phyloP scores from a whole-genome alignment of 1,140 invertebrate genomes.

The Acarapis woodi region DNA sequence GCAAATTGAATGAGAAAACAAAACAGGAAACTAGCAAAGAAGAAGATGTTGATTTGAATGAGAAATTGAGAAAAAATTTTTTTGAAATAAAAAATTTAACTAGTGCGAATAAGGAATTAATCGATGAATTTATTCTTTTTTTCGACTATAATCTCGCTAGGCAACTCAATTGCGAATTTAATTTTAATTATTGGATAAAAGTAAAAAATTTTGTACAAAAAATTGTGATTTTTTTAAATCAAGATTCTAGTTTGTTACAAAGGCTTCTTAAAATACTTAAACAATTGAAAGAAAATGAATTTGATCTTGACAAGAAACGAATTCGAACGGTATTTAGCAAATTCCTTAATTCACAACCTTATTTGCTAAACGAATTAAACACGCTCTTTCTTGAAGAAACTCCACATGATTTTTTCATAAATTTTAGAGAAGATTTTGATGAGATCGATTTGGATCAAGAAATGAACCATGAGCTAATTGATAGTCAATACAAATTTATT shows the following conservation, averaged over 20 bases:
- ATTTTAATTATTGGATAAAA: slow-evolving; percentile 8
- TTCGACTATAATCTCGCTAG: slow-evolving; percentile 1
- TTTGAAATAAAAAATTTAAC: no score
- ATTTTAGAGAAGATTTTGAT: slow-evolving; percentile 8
- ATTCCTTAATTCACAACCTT: slow-evolving; percentile 5
- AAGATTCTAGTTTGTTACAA: not conserved
- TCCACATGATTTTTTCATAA: slow-evolving; percentile 4
- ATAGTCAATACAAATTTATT: not conserved
- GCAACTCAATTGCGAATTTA: slow-evolving; percentile 1
- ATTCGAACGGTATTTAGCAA: slow-evolving; percentile 3
- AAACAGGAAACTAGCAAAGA: no score
- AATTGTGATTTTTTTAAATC: slow-evolving; percentile 5
- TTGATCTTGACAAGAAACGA: not conserved
- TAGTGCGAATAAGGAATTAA: slow-evolving; percentile 3
- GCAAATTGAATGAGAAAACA: no score
- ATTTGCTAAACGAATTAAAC: slow-evolving; percentile 8
- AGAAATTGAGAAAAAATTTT: slow-evolving; percentile 3
- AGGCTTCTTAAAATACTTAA: slow-evolving; percentile 1
- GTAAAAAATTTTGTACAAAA: slow-evolving; percentile 6
- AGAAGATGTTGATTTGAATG: no score
- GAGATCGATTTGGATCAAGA: slow-evolving; percentile 2
- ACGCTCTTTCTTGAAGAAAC: slow-evolving; percentile 7
- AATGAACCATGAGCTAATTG: not conserved
- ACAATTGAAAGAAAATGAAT: slow-evolving; percentile 3
- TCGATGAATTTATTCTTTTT: slow-evolving; percentile 7